Percentiles rank a stretch among this genome's conserved stretches.
These are phyloP conservation scores for Thyatira batis DNA, from an alignment of 2,888 invertebrate species.

Conservation along the genomic window DNA sequence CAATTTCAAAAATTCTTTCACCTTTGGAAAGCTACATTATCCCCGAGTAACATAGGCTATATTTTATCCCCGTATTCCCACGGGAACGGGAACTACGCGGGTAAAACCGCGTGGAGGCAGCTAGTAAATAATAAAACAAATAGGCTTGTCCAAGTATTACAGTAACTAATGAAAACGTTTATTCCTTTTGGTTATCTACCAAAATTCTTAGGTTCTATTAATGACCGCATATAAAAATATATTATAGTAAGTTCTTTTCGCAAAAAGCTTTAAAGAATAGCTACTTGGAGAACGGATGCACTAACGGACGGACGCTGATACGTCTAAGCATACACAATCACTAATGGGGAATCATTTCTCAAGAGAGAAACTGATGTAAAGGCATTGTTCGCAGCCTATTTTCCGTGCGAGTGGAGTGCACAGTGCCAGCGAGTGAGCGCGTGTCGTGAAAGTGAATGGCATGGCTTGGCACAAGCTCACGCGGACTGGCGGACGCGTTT, in stretches of 20 bases:
- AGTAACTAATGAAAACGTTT: no score
- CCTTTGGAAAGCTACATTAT: no score
- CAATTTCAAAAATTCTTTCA: no score
- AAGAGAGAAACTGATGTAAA: slow-evolving; percentile 70
- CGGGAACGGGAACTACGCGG: no score
- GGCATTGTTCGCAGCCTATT: slow-evolving; percentile 77
- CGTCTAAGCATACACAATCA: slow-evolving; percentile 42
- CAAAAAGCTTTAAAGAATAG: neutral
- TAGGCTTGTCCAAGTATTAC: no score
- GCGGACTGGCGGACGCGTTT: slow-evolving; percentile 60
- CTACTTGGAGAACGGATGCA: neutral
- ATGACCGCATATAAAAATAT: no score
- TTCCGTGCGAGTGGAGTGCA: slow-evolving; percentile 58
- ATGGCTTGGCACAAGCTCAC: slow-evolving; percentile 71
- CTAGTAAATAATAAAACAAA: no score
- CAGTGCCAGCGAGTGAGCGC: slow-evolving; percentile 41
- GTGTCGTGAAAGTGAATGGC: slow-evolving; percentile 78
- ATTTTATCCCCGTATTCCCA: no score
- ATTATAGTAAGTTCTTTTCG: neutral
- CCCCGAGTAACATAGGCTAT: no score
- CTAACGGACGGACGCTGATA: slow-evolving; percentile 38
- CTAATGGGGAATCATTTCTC: slow-evolving; percentile 62
- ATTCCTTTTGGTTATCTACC: no score
- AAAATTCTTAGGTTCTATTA: no score
- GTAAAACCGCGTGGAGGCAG: no score